Conservation (phyloP, 2,113 vertebrate genomes). For the Labrus mixtus region DNA sequence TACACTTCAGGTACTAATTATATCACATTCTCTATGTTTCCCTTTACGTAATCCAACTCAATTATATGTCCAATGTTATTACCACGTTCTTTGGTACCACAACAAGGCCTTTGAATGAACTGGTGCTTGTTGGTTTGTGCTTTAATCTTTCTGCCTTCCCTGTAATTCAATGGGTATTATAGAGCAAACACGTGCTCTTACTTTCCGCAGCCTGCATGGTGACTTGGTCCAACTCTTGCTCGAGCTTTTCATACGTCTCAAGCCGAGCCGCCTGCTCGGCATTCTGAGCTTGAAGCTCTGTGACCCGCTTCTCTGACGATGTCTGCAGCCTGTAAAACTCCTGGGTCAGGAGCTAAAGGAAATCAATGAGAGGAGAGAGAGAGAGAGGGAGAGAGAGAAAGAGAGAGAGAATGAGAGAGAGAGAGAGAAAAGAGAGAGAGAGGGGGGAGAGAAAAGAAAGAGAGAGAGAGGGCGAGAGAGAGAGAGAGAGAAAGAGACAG, state of each 20-base stretch:
- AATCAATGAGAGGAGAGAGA: conserved; percentile 12
- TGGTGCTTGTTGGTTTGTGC: not conserved
- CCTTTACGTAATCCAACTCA: not conserved
- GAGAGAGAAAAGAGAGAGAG: not conserved
- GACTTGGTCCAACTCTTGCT: conserved; percentile 95
- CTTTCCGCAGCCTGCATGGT: conserved; percentile 97
- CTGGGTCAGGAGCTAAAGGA: conserved; percentile 90
- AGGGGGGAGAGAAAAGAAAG: too few species aligned
- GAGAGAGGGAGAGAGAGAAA: too few species aligned
- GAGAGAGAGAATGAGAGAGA: too few species aligned
- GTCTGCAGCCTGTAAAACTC: conserved; percentile 96
- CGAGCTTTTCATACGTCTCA: conserved; percentile 92
- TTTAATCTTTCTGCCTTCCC: conserved; percentile 8
- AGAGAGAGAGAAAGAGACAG: too few species aligned
- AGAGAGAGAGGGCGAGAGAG: conserved; percentile 9
- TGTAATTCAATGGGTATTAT: not conserved
- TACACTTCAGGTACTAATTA: too few species aligned
- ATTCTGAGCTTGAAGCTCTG: conserved; percentile 91
- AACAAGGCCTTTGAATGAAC: not conserved
- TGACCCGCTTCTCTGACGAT: conserved; percentile 90
- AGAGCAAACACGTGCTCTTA: conserved; percentile 63
- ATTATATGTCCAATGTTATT: not conserved
- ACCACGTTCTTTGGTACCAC: not conserved
- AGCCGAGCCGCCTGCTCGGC: conserved; percentile 90
- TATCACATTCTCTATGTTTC: not conserved